A percentile compares a stretch with the other conserved stretches of the same genome.
phyloP scores from a whole-genome alignment of 2,113 vertebrate genomes.

The Brachionichthys hirsutus region DNA sequence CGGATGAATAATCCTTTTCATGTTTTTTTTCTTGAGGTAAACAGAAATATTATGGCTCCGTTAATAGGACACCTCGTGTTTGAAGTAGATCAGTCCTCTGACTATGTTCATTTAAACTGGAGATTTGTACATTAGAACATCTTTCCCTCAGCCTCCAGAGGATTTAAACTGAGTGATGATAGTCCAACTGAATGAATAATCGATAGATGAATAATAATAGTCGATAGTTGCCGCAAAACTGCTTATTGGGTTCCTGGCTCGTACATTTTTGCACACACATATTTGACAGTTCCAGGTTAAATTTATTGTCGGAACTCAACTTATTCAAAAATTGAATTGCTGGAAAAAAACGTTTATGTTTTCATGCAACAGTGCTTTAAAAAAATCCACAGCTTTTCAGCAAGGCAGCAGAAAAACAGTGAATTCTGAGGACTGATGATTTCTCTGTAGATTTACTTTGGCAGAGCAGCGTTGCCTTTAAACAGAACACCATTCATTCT shows the following conservation, averaged over 20 bases:
- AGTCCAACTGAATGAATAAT: slow-evolving; percentile 52
- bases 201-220: slow-evolving; percentile 4
- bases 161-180: slow-evolving; percentile 21
- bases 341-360: too few species aligned
- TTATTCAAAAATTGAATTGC: background rate
- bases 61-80: slow-evolving; percentile 57
- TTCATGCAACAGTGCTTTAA: too few species aligned
- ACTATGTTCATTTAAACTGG: slow-evolving; percentile 24
- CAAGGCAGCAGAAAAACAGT: slow-evolving; percentile 11
- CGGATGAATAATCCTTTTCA: slow-evolving; percentile 73
- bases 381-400: background rate
- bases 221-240: slow-evolving; percentile 5
- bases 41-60: slow-evolving; percentile 33
- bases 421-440: slow-evolving; percentile 16
- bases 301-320: background rate
- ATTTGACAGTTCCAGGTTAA: too few species aligned
- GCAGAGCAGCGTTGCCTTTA: slow-evolving; percentile 3
- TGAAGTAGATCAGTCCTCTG: slow-evolving; percentile 55
- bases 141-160: slow-evolving; percentile 14
- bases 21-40: slow-evolving; percentile 51
- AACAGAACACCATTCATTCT: background rate
- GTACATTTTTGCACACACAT: background rate
- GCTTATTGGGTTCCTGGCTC: slow-evolving; percentile 21
- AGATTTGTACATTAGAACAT: slow-evolving; percentile 20
- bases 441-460: slow-evolving; percentile 11